Evolutionary conservation across 1,140 invertebrate species (phyloP).

Genomic region (Augochlora pura): DNA sequence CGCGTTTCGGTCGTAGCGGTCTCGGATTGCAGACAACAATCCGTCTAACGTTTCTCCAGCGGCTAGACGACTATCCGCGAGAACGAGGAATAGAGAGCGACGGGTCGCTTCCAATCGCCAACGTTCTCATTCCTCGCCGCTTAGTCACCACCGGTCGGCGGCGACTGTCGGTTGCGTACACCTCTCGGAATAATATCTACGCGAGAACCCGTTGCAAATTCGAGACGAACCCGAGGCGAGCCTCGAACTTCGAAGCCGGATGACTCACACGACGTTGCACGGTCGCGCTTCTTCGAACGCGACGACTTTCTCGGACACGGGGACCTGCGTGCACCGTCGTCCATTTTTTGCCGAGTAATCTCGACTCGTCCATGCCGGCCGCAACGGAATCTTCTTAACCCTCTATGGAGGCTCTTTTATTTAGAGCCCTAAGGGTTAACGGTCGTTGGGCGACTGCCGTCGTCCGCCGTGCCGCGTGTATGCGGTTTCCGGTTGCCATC

Average conservation of each 20-base stretch:
- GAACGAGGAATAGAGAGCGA: not conserved
- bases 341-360: constrained; percentile 41
- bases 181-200: too few relatives aligned
- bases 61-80: not conserved
- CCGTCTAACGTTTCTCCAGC: not conserved
- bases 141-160: too few relatives aligned
- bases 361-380: constrained; percentile 39
- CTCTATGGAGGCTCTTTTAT: too few relatives aligned
- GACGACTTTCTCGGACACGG: constrained; percentile 19
- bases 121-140: too few relatives aligned
- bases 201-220: too few relatives aligned
- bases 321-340: not conserved
- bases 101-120: too few relatives aligned
- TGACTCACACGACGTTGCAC: not conserved
- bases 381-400: constrained; percentile 52
- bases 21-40: not conserved
- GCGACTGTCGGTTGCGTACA: too few relatives aligned
- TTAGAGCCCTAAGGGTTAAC: too few relatives aligned
- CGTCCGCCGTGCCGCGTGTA: constrained; percentile 3
- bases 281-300: constrained; percentile 12
- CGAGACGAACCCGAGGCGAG: too few relatives aligned
- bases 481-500: constrained; percentile 39
- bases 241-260: not conserved
- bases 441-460: constrained; percentile 31
- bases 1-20: not conserved